A percentile compares a stretch with the other conserved stretches of the same genome.
phyloP scores from a whole-genome alignment of 1,140 invertebrate genomes.

The Trichonephila clavata region DNA sequence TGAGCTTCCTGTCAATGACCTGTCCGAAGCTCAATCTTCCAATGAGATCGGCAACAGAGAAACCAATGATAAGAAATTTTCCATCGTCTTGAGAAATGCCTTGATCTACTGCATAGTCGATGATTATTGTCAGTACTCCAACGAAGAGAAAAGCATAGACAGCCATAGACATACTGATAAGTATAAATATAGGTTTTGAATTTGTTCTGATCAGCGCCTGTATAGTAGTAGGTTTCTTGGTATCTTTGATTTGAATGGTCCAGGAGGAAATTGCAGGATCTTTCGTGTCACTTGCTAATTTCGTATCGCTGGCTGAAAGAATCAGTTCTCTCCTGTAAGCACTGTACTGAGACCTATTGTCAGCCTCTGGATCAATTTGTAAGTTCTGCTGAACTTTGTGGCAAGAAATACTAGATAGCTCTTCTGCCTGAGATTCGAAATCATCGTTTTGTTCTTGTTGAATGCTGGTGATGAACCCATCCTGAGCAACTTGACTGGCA shows the following conservation, averaged over 20 bases:
- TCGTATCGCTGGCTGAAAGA: not conserved
- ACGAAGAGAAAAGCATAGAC: constrained; percentile 72
- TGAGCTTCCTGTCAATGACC: constrained; percentile 52
- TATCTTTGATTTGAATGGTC: not conserved
- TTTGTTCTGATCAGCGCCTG: constrained; percentile 52
- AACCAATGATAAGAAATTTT: constrained; percentile 74
- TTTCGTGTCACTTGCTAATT: not conserved
- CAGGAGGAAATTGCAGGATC: not conserved
- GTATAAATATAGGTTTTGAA: constrained; percentile 66
- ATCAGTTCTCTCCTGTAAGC: not conserved
- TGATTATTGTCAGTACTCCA: constrained; percentile 75
- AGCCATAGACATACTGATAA: constrained; percentile 64
- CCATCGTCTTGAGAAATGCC: constrained; percentile 62
- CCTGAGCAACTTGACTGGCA: constrained; percentile 64
- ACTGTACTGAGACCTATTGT: not conserved
- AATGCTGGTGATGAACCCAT: constrained; percentile 40
- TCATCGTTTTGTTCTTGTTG: not conserved
- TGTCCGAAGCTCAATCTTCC: constrained; percentile 75
- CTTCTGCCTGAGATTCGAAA: not conserved
- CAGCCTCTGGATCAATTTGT: not conserved
- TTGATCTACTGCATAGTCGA: constrained; percentile 77
- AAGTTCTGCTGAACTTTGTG: not conserved
- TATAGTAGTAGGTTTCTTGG: not conserved
- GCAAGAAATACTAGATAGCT: not conserved
- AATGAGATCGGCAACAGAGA: constrained; percentile 75